These are phyloP conservation scores for Chlorospingus semifuscus DNA, from an alignment of 2,797 vertebrate genomes.

Conservation along the genomic window DNA sequence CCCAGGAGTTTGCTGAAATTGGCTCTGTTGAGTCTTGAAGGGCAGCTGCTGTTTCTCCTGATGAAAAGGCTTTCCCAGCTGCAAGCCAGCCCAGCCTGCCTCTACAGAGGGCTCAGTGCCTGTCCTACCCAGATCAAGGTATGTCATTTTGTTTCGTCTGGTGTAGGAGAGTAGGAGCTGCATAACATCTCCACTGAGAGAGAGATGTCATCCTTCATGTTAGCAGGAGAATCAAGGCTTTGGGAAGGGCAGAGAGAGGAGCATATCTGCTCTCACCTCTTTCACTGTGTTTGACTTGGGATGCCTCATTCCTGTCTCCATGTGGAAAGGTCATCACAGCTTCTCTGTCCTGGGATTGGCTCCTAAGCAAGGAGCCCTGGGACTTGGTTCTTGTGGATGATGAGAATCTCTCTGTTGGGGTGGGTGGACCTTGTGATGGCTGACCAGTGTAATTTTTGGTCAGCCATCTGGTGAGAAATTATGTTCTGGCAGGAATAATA, in stretches of 20 bases:
- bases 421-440: not conserved
- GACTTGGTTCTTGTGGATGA: not conserved
- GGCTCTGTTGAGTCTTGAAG: not conserved
- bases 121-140: not conserved
- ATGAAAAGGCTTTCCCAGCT: not conserved
- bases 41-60: not conserved
- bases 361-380: not conserved
- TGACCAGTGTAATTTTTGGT: not conserved
- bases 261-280: not conserved
- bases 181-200: fast-evolving
- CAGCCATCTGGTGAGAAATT: not conserved
- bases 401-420: not conserved
- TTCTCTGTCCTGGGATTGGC: not conserved
- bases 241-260: not conserved
- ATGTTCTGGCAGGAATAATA: not conserved
- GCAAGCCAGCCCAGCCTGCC: not conserved
- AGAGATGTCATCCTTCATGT: not conserved
- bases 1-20: not conserved
- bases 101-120: fast-evolving
- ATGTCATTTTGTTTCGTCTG: not conserved
- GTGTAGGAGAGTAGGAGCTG: not conserved
- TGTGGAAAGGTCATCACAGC: not conserved
- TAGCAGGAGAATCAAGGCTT: not conserved
- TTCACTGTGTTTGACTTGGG: not conserved
- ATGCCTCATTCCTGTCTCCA: not conserved